Conservation (phyloP, 2,888 invertebrate genomes). For the Ctenicera cuprea region DNA sequence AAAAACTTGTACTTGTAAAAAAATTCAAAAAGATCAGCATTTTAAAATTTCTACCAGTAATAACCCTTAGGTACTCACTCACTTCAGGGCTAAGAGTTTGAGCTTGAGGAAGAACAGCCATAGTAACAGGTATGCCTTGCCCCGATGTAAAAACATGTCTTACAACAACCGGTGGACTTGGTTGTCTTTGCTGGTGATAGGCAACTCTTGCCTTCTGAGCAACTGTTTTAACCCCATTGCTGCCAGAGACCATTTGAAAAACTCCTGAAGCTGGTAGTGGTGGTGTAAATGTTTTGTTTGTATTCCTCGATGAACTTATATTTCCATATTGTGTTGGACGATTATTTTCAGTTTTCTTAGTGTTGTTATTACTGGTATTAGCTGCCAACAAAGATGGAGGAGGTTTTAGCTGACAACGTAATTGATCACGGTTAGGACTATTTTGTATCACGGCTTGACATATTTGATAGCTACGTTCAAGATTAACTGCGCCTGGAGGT, state of each 20-base stretch:
- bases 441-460: conserved; percentile 95
- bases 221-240: conserved; percentile 71
- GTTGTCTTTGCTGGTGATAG: conserved; percentile 75
- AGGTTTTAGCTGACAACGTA: conserved; percentile 89
- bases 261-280: conserved; percentile 68
- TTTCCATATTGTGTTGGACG: conserved; percentile 71
- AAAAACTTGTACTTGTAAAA: too few species aligned
- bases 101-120: conserved; percentile 74
- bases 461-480: conserved; percentile 96
- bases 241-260: conserved; percentile 67
- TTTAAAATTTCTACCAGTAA: conserved; percentile 29
- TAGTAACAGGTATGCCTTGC: conserved; percentile 76
- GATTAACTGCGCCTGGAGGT: conserved; percentile 92
- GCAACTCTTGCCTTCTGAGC: conserved; percentile 69
- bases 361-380: conserved; percentile 67
- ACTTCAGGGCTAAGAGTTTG: conserved; percentile 71
- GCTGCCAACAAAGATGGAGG: conserved; percentile 85
- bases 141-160: conserved; percentile 77
- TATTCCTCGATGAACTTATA: conserved; percentile 68
- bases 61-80: conserved; percentile 62
- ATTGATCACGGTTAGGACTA: conserved; percentile 92
- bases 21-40: not conserved
- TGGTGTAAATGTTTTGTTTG: conserved; percentile 70
- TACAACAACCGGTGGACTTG: conserved; percentile 79
- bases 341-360: conserved; percentile 63